Evolutionary conservation across 2,797 vertebrate genomes (phyloP).

Genomic region (Microchirus variegatus): DNA sequence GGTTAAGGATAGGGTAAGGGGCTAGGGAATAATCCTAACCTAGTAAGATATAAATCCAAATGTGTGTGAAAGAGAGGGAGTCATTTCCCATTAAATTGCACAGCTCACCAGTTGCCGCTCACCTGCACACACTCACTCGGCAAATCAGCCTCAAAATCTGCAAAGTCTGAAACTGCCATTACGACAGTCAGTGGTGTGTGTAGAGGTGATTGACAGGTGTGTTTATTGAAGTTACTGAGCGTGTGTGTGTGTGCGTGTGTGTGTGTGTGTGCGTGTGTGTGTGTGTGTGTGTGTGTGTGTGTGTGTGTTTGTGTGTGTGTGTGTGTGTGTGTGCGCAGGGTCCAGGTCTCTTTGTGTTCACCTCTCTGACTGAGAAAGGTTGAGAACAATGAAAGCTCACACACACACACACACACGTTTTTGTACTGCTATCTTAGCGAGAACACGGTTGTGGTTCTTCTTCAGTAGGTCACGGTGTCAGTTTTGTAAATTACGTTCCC

Average conservation of each 20-base stretch:
- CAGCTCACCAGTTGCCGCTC: not conserved
- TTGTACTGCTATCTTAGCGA: no score
- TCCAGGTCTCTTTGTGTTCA: constrained; percentile 55
- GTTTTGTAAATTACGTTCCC: no score
- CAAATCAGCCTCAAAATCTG: constrained; percentile 39
- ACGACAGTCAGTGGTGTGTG: constrained; percentile 12
- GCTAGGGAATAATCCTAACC: no score
- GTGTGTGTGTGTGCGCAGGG: not conserved
- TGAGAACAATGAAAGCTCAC: constrained; percentile 72
- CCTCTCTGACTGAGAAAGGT: constrained; percentile 25
- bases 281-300: not conserved
- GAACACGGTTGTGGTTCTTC: no score
- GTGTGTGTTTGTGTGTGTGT: not conserved
- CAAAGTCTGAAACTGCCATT: constrained; percentile 24
- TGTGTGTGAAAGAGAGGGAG: not conserved
- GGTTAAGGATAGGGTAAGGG: no score
- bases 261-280: constrained; percentile 8
- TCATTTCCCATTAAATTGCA: constrained; percentile 28
- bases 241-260: constrained; percentile 9
- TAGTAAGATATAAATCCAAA: no score
- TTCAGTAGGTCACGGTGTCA: no score
- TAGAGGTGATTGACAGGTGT: constrained; percentile 42
- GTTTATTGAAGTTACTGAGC: constrained; percentile 29
- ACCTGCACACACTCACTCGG: constrained; percentile 1
- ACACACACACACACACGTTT: constrained; percentile 26